Conservation (phyloP, 2,797 vertebrate genomes). For the Enoplosus armatus region DNA sequence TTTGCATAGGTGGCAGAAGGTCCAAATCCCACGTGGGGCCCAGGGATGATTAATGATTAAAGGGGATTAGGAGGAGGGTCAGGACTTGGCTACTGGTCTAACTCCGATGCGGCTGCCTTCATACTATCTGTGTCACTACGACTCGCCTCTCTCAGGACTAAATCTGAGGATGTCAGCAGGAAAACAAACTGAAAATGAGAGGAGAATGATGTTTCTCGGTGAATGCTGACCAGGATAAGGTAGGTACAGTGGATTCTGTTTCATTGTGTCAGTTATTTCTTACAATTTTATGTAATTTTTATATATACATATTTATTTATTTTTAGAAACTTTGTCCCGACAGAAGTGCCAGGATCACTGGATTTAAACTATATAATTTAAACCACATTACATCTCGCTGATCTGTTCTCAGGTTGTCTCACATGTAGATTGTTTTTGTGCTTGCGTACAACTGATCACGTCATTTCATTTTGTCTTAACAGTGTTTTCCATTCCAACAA, state of each 20-base stretch:
- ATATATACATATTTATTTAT: too few species aligned
- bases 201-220: slow-evolving; percentile 17
- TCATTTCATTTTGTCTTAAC: slow-evolving; percentile 1
- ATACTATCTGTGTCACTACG: slow-evolving; percentile 45
- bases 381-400: not conserved
- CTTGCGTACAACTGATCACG: not conserved
- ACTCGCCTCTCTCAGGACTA: slow-evolving; percentile 36
- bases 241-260: slow-evolving; percentile 36
- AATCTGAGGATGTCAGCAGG: slow-evolving; percentile 42
- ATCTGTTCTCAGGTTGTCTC: not conserved
- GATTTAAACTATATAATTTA: too few species aligned
- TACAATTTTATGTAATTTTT: too few species aligned
- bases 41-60: slow-evolving; percentile 86
- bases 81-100: slow-evolving; percentile 68
- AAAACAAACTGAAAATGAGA: slow-evolving; percentile 25
- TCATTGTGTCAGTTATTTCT: slow-evolving; percentile 8
- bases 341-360: not conserved
- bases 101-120: slow-evolving; percentile 60
- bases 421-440: not conserved
- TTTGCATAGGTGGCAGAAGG: slow-evolving; percentile 84
- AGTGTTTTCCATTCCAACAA: slow-evolving; percentile 12
- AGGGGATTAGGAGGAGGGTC: slow-evolving; percentile 84
- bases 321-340: not conserved
- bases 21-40: slow-evolving; percentile 81
- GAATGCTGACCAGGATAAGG: slow-evolving; percentile 41